Percentiles rank a stretch among this genome's conserved stretches.
Evolutionary conservation across 1,140 invertebrate species (phyloP).

Genomic region (Brachionus sp.): DNA sequence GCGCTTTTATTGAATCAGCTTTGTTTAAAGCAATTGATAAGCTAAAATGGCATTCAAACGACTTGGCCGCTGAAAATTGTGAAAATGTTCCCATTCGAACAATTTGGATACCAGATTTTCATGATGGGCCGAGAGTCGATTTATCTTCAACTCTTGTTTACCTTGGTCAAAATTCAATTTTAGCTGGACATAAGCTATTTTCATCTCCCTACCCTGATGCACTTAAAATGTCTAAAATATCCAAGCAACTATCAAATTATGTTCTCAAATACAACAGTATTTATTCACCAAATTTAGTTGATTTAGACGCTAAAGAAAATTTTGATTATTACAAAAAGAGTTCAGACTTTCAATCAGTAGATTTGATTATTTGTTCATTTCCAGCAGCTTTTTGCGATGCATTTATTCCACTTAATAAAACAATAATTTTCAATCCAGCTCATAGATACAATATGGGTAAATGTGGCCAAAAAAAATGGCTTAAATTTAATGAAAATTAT

Average conservation of each 20-base stretch:
- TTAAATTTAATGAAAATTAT: constrained; percentile 46
- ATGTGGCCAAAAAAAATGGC: constrained; percentile 46
- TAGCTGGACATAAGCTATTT: background rate
- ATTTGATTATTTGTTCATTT: constrained; percentile 46
- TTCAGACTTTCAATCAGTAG: constrained; percentile 44
- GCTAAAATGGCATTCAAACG: constrained; percentile 10
- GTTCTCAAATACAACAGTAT: background rate
- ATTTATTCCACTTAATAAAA: constrained; percentile 47
- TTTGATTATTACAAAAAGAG: constrained; percentile 46
- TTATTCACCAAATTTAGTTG: background rate
- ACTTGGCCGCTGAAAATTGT: constrained; percentile 16
- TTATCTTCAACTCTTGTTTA: background rate
- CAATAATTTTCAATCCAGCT: constrained; percentile 45
- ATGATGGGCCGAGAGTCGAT: constrained; percentile 28
- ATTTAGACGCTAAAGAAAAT: constrained; percentile 42
- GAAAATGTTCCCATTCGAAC: background rate
- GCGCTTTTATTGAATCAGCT: background rate
- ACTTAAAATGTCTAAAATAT: background rate
- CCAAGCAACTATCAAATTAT: background rate
- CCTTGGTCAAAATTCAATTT: constrained; percentile 8
- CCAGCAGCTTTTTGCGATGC: constrained; percentile 46
- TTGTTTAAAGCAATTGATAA: background rate
- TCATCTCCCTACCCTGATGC: background rate
- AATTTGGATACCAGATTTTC: constrained; percentile 27
- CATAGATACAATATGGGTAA: constrained; percentile 46